These are phyloP conservation scores for Neolamprologus ventralis DNA, from an alignment of 2,113 vertebrate genomes.

Conservation along the genomic window DNA sequence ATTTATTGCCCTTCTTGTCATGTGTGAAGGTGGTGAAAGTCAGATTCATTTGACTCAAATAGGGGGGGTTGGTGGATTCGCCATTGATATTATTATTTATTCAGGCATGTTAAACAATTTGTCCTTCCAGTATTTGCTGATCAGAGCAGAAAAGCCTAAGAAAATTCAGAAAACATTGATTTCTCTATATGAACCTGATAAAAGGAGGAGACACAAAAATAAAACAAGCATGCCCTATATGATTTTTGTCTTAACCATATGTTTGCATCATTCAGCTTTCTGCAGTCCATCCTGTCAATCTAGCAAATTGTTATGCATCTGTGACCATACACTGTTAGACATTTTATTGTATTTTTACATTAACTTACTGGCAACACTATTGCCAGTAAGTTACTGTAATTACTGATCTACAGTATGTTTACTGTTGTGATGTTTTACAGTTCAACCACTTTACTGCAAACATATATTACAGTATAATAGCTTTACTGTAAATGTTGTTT, in stretches of 20 bases:
- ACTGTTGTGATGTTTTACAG: too few species aligned
- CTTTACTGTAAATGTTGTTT: too few species aligned
- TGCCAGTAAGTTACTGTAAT: too few species aligned
- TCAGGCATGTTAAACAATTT: conserved; percentile 75
- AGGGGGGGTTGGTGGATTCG: not conserved
- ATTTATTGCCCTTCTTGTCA: conserved; percentile 4
- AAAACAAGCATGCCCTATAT: conserved; percentile 18
- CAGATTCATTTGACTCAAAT: conserved; percentile 37
- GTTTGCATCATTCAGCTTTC: not conserved
- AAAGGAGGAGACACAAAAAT: conserved; percentile 20
- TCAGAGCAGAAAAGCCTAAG: conserved; percentile 89
- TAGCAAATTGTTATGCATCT: conserved; percentile 53
- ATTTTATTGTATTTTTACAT: too few species aligned
- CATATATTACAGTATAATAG: too few species aligned
- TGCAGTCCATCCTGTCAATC: conserved; percentile 52
- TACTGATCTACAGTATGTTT: too few species aligned
- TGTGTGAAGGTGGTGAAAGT: conserved; percentile 30
- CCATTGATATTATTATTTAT: conserved; percentile 69
- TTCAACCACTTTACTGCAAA: too few species aligned
- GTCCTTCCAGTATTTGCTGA: conserved; percentile 89
- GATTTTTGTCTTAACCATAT: not conserved
- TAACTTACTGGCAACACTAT: too few species aligned
- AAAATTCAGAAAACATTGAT: conserved; percentile 94
- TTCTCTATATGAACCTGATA: conserved; percentile 95
- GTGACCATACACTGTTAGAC: too few species aligned